Conservation (phyloP, 1,140 invertebrate species). For the Conopomorpha cramerella region DNA sequence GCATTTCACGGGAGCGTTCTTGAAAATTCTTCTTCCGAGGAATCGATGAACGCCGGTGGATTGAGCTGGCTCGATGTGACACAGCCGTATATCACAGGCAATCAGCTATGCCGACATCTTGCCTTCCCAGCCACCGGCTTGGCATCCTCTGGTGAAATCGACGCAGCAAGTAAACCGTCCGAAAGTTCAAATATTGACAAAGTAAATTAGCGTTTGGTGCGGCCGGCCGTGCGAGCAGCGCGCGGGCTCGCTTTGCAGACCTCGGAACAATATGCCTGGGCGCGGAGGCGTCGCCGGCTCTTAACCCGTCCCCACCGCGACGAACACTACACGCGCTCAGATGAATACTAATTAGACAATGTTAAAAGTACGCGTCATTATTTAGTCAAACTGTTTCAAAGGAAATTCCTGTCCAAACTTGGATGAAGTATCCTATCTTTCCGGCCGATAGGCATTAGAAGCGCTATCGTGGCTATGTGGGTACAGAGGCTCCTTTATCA, state of each 20-base stretch:
- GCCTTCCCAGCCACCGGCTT: constrained; percentile 65
- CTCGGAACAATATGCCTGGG: constrained; percentile 56
- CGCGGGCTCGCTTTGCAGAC: constrained; percentile 37
- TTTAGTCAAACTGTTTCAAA: no score
- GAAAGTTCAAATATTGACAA: constrained; percentile 47
- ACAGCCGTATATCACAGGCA: constrained; percentile 65
- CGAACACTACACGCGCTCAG: constrained; percentile 52
- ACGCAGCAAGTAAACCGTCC: constrained; percentile 10
- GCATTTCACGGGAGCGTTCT: constrained; percentile 30
- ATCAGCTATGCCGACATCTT: constrained; percentile 73
- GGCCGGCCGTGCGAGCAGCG: constrained; percentile 26
- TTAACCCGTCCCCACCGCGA: constrained; percentile 59
- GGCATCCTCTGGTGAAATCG: constrained; percentile 20
- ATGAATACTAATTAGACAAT: constrained; percentile 59
- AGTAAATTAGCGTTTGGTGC: constrained; percentile 35
- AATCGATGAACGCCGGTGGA: constrained; percentile 61
- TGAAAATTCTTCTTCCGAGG: constrained; percentile 30
- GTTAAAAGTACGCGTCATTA: constrained; percentile 43
- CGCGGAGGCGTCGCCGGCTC: constrained; percentile 57
- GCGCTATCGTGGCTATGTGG: no score
- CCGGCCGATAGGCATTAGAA: no score
- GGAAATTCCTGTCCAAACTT: no score
- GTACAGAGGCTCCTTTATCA: no score
- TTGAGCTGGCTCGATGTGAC: constrained; percentile 69
- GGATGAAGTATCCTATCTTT: no score